These are phyloP conservation scores for Euwallacea similis DNA, from an alignment of 1,140 invertebrate species.

Conservation along the genomic window DNA sequence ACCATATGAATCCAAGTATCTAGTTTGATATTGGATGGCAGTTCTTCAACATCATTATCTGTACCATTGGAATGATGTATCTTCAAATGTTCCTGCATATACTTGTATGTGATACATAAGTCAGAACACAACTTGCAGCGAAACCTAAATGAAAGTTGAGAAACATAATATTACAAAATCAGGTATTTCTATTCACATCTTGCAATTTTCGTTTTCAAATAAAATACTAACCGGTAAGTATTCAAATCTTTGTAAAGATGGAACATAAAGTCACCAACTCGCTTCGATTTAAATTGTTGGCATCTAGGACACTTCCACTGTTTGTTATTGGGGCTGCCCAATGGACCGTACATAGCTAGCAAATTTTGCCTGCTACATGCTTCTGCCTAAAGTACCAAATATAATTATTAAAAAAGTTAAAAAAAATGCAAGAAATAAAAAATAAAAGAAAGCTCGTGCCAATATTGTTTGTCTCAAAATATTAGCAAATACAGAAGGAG, in stretches of 20 bases:
- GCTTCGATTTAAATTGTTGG: constrained; percentile 56
- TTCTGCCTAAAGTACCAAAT: constrained; percentile 10
- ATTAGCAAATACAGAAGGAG: too few species aligned
- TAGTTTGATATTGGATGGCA: constrained; percentile 34
- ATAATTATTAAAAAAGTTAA: too few species aligned
- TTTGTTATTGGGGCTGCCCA: constrained; percentile 53
- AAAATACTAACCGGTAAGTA: constrained; percentile 29
- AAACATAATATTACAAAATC: neutral
- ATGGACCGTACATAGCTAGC: constrained; percentile 43
- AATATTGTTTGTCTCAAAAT: too few species aligned
- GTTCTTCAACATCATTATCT: constrained; percentile 29
- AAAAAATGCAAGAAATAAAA: too few species aligned
- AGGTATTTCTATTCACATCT: neutral
- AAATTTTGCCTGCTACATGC: constrained; percentile 30
- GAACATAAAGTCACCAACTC: constrained; percentile 58
- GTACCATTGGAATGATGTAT: constrained; percentile 23
- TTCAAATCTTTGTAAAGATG: constrained; percentile 59
- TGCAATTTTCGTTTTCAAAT: neutral
- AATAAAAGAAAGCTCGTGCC: too few species aligned
- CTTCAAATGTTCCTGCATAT: constrained; percentile 39
- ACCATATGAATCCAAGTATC: constrained; percentile 43
- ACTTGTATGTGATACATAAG: constrained; percentile 37
- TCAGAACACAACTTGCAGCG: constrained; percentile 37
- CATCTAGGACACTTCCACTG: constrained; percentile 60
- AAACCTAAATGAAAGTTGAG: constrained; percentile 22